These are phyloP conservation scores for Magallana angulata DNA, from an alignment of 1,140 invertebrate species.

Conservation along the genomic window DNA sequence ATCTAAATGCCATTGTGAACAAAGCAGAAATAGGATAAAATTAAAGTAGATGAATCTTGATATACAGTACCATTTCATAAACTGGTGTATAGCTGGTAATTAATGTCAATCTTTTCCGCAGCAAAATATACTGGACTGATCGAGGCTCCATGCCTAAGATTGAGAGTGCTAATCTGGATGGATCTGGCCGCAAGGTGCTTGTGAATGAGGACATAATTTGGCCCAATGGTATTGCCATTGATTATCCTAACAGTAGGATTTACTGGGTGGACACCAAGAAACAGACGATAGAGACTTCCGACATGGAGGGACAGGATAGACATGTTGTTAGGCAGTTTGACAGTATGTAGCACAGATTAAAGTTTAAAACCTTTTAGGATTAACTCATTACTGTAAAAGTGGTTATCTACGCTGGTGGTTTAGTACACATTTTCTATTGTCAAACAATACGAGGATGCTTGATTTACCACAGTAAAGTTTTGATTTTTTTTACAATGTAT, in stretches of 20 bases:
- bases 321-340: slow-evolving; percentile 66
- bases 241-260: slow-evolving; percentile 89
- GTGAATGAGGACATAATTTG: slow-evolving; percentile 89
- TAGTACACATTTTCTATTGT: too few species aligned
- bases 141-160: slow-evolving; percentile 86
- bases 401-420: too few species aligned
- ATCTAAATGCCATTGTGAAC: too few species aligned
- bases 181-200: slow-evolving; percentile 88
- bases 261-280: slow-evolving; percentile 98
- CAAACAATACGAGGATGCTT: too few species aligned
- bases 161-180: slow-evolving; percentile 97
- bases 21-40: too few species aligned
- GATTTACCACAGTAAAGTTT: too few species aligned
- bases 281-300: slow-evolving; percentile 92
- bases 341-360: slow-evolving; percentile 53
- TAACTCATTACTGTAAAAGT: too few species aligned
- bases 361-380: too few species aligned
- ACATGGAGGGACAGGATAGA: slow-evolving; percentile 87
- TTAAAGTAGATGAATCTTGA: too few species aligned
- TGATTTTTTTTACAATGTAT: too few species aligned
- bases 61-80: too few species aligned
- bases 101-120: slow-evolving; percentile 31
- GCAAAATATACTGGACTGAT: slow-evolving; percentile 80
- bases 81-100: too few species aligned
- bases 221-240: slow-evolving; percentile 93